These are phyloP conservation scores for Leptopilina syphax DNA, from an alignment of 2,888 invertebrate genomes.

Conservation along the genomic window DNA sequence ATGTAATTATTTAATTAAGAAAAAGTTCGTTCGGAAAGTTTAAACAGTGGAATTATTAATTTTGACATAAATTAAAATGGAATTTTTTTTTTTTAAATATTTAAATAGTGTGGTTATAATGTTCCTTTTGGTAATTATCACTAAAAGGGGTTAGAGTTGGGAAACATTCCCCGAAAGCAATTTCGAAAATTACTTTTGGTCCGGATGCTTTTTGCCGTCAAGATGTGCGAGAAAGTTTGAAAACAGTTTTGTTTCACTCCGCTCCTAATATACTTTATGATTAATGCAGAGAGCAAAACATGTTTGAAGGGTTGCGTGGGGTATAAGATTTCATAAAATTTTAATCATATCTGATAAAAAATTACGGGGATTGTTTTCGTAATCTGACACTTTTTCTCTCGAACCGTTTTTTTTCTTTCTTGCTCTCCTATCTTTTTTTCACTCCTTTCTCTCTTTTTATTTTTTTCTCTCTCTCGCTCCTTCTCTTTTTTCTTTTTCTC, in stretches of 20 bases:
- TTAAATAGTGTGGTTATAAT: not conserved
- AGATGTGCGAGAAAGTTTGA: constrained; percentile 19
- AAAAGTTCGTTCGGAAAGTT: too few relatives aligned
- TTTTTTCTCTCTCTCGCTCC: too few relatives aligned
- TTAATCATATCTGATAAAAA: not conserved
- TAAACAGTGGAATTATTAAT: too few relatives aligned
- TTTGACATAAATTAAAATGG: too few relatives aligned
- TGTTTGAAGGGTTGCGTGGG: not conserved
- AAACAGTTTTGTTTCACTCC: not conserved
- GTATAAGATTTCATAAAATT: constrained; percentile 9
- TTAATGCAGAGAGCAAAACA: constrained; percentile 9
- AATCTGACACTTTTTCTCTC: constrained; percentile 1
- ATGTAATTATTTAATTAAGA: too few relatives aligned
- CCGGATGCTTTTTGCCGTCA: not conserved
- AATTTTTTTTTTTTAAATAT: not conserved
- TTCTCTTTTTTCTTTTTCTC: too few relatives aligned
- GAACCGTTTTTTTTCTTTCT: too few relatives aligned
- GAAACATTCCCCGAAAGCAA: constrained; percentile 9
- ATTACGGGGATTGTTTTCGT: not conserved
- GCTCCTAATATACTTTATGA: not conserved
- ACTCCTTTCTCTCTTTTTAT: too few relatives aligned
- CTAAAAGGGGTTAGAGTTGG: constrained; percentile 20
- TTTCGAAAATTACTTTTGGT: constrained; percentile 24
- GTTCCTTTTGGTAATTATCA: not conserved
- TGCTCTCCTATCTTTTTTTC: too few relatives aligned